phyloP scores from a whole-genome alignment of 2,113 vertebrate genomes.

The Myrmecobius fasciatus region DNA sequence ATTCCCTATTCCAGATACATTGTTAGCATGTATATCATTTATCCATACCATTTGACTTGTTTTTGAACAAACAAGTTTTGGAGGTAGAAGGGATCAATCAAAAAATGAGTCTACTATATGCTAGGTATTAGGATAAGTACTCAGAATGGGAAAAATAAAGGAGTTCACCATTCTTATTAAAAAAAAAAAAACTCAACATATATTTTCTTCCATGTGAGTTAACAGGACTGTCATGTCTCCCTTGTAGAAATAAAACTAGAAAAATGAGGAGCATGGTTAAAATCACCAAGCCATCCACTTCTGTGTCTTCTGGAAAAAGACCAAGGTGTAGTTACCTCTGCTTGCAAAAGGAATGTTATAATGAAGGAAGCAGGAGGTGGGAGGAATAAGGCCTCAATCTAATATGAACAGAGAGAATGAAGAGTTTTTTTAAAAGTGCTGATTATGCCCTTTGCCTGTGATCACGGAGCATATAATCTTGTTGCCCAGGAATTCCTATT shows the following conservation, averaged over 20 bases:
- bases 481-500: conserved; percentile 91
- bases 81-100: not conserved
- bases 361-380: no score
- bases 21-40: not conserved
- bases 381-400: not conserved
- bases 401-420: not conserved
- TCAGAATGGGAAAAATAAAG: no score
- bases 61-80: not conserved
- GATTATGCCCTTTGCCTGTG: conserved; percentile 83
- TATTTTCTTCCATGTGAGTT: conserved; percentile 84
- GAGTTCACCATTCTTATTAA: no score
- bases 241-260: conserved; percentile 91
- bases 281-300: conserved; percentile 79
- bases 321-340: conserved; percentile 92
- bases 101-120: not conserved
- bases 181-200: conserved; percentile 75
- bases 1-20: not conserved
- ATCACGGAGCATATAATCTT: conserved; percentile 88
- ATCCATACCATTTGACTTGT: not conserved
- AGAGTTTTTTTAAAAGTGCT: not conserved
- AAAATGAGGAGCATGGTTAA: not conserved
- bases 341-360: conserved; percentile 81
- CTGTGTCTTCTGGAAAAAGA: conserved; percentile 89
- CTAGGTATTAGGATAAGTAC: not conserved
- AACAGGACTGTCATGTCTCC: conserved; percentile 91